These are phyloP conservation scores for Zaprionus lineosus DNA, from an alignment of 2,888 invertebrate genomes.

Conservation along the genomic window DNA sequence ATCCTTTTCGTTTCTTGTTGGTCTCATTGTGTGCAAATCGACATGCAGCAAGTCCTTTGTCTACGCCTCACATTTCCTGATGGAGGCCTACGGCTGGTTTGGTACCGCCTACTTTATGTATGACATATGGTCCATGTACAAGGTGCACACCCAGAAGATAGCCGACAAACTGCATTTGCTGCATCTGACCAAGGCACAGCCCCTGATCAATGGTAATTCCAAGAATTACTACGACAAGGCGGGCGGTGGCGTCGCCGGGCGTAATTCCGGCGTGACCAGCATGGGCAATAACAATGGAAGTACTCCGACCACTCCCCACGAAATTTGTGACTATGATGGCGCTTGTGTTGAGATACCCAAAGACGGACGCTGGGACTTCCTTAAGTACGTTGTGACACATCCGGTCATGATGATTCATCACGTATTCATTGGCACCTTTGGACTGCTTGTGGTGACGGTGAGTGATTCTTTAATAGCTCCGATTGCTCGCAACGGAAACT, in stretches of 20 bases:
- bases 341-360: conserved; percentile 79
- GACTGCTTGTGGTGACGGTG: conserved; percentile 89
- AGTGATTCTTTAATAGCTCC: too few species aligned
- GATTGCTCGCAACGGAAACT: too few species aligned
- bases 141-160: conserved; percentile 85
- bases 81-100: conserved; percentile 91
- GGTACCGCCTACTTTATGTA: conserved; percentile 91
- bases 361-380: conserved; percentile 83
- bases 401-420: conserved; percentile 90
- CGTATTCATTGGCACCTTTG: conserved; percentile 89
- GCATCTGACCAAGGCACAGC: conserved; percentile 63
- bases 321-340: conserved; percentile 81
- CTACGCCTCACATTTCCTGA: conserved; percentile 87
- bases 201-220: conserved; percentile 27
- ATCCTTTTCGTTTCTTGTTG: conserved; percentile 86
- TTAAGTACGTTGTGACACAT: conserved; percentile 86
- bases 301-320: conserved; percentile 66
- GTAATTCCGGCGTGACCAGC: conserved; percentile 16
- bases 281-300: conserved; percentile 60
- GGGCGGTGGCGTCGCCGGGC: conserved; percentile 34
- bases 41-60: conserved; percentile 88
- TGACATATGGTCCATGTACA: conserved; percentile 91
- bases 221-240: conserved; percentile 63
- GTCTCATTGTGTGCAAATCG: conserved; percentile 86
- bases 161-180: conserved; percentile 81